A percentile compares a stretch with the other conserved stretches of the same genome.
phyloP scores from a whole-genome alignment of 2,113 vertebrate species.

The Grammomys surdaster region DNA sequence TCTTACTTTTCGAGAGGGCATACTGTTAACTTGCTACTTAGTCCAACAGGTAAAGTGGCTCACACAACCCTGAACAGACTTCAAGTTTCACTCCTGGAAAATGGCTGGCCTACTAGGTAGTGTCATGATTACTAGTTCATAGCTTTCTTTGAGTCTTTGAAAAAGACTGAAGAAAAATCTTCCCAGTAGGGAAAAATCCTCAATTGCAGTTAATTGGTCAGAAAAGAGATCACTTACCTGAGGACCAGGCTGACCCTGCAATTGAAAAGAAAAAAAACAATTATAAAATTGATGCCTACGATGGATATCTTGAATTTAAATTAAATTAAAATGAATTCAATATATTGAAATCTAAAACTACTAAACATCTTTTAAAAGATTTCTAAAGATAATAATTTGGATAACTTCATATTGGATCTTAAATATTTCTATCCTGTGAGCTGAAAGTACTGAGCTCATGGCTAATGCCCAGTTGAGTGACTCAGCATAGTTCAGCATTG shows the following conservation, averaged over 20 bases:
- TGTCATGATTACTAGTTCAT: conserved; percentile 85
- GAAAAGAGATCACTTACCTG: conserved; percentile 87
- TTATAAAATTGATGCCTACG: conserved; percentile 71
- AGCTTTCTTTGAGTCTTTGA: conserved; percentile 67
- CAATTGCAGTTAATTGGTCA: conserved; percentile 15
- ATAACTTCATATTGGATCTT: background rate
- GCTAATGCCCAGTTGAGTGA: background rate
- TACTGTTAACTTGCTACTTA: conserved; percentile 85
- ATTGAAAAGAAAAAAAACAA: conserved; percentile 69
- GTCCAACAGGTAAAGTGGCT: conserved; percentile 84
- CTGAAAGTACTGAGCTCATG: background rate
- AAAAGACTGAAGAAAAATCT: conserved; percentile 50
- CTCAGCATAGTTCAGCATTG: background rate
- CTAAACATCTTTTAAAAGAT: conserved; percentile 17
- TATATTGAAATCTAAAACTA: conserved; percentile 19
- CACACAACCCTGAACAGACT: conserved; percentile 80
- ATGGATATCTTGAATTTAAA: background rate
- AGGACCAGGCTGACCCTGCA: conserved; percentile 89
- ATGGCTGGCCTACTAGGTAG: conserved; percentile 82
- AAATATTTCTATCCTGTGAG: conserved; percentile 29
- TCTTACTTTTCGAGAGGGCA: conserved; percentile 82
- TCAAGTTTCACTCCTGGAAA: conserved; percentile 85
- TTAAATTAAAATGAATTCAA: background rate
- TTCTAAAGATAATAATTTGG: conserved; percentile 25
- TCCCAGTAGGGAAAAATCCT: background rate